Percentiles rank a stretch among this genome's conserved stretches.
phyloP scores from a whole-genome alignment of 2,113 vertebrate genomes.

The Peromyscus polionotus region DNA sequence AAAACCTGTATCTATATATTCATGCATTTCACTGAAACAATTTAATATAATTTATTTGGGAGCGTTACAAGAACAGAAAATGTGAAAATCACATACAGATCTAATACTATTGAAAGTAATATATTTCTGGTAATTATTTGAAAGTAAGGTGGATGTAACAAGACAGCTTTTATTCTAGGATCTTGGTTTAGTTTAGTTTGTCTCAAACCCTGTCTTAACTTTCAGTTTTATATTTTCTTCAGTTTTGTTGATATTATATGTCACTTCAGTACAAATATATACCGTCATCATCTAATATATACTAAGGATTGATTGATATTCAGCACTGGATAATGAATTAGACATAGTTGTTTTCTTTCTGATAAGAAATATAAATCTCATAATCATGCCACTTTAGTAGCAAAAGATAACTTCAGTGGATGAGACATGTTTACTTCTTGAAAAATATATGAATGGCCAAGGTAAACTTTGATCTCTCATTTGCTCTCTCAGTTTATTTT shows the following conservation, averaged over 20 bases:
- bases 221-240: neutral
- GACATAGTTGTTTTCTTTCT: neutral
- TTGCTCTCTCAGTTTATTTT: neutral
- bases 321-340: neutral
- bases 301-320: neutral
- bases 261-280: constrained; percentile 6
- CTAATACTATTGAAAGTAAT: constrained; percentile 33
- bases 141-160: neutral
- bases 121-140: neutral
- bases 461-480: neutral
- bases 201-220: constrained; percentile 2
- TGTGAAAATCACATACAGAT: neutral
- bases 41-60: neutral
- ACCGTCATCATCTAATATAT: constrained; percentile 1
- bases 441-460: neutral
- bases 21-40: neutral
- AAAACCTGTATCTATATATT: neutral
- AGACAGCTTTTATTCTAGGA: constrained; percentile 18
- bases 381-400: neutral
- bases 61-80: neutral
- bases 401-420: neutral
- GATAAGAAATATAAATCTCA: neutral
- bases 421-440: neutral
- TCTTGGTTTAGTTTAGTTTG: neutral
- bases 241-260: neutral